phyloP scores from a whole-genome alignment of 1,140 invertebrate genomes.

The Agraylea sexmaculata region DNA sequence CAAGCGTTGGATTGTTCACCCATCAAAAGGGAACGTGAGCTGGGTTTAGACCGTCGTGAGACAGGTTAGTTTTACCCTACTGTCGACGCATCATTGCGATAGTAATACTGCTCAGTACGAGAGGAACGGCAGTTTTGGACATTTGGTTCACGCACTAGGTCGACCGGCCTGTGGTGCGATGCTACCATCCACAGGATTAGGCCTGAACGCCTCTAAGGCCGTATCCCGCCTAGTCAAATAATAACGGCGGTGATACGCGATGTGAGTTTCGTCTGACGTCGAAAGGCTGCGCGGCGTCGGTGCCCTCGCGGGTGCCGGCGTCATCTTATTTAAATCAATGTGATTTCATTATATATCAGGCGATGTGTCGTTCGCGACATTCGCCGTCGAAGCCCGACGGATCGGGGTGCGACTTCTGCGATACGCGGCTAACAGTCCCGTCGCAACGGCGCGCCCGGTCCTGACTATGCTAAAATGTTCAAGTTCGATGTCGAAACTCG shows the following conservation, averaged over 20 bases:
- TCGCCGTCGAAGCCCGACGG: no score
- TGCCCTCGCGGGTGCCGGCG: no score
- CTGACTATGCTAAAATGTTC: conserved; percentile 28
- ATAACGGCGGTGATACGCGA: conserved; percentile 38
- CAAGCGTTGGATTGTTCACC: conserved; percentile 73
- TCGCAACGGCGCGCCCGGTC: no score
- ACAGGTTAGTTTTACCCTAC: conserved; percentile 63
- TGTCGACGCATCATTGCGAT: conserved; percentile 37
- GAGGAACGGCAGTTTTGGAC: conserved; percentile 60
- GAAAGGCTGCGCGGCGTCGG: no score
- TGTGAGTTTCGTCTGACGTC: conserved; percentile 29
- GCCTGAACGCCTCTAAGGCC: conserved; percentile 72
- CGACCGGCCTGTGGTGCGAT: conserved; percentile 54
- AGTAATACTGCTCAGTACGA: conserved; percentile 41
- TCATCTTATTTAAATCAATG: no score
- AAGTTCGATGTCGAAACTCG: conserved; percentile 46
- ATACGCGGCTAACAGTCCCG: no score
- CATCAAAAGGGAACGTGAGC: conserved; percentile 59
- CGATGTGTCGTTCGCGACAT: no score
- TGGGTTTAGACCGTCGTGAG: conserved; percentile 70
- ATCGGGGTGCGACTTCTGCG: no score
- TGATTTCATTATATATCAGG: no score
- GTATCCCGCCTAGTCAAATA: conserved; percentile 52
- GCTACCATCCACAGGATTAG: conserved; percentile 71
- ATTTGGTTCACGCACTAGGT: conserved; percentile 59